Evolutionary conservation across 92 coral and sea anemone genomes (phyloP), one percentile per base, ranked within the genome.

Genomic region (Porites cylindrica): DNA sequence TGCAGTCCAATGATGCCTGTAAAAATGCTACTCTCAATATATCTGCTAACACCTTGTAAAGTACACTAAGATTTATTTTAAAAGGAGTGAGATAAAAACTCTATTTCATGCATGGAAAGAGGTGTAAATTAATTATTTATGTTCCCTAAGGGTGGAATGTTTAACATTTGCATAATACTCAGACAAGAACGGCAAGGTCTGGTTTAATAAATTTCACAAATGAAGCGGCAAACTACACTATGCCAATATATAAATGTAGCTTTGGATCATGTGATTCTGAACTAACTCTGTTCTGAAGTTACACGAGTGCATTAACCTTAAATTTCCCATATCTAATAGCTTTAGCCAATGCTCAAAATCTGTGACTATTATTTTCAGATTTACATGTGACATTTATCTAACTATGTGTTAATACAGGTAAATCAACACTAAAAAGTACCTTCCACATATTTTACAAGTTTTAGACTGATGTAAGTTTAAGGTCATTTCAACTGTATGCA

Each of bases 111-210:
- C 38, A 4, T 51, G 76, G n/a, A 81, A 11, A 60, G 51, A 5
- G 7, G 51, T 19, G 20, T 20, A 58, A 62, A 82, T 82, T 60
- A 82, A 82, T 82, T 82, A 82, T 82, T 82, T 78, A 82, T 72
- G 54, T 51, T 59, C 62, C 70, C 77, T 14, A 7, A 38, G 76
- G 69, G 70, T 47, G 64, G 61, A 72, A 61, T 51, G 10, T 69
- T 3, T 10, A 51, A 72, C 50, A 92, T 92, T 92, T 70, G 89
- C 95, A 92, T 92, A 86, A 81, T 90, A 90, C 77, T 76, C 80
- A 92, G 95, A 92, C 95, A 92, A 59, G 89, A 86, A 86, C 74
- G 62, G 47, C 64, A 74, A 12, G 26, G 64, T 61, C 81, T 83
- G 78, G 38, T 60, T 82, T 82, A 82, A 20, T 58, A 60, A 23